phyloP scores from a whole-genome alignment of 2,888 invertebrate species.

The Ennomos fuscantarius region DNA sequence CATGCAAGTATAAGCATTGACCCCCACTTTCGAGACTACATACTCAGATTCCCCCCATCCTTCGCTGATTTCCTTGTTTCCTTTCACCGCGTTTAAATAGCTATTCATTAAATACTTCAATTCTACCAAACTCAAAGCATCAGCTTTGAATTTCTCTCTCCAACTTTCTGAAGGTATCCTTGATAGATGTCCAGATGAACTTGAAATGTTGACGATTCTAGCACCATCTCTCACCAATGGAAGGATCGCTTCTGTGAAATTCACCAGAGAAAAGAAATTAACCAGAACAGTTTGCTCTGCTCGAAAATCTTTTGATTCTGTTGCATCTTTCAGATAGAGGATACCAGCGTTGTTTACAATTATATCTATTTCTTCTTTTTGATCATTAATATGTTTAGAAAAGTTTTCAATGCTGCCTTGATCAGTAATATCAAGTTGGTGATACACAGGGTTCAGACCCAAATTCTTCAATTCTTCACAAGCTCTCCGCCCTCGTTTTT shows the following conservation, averaged over 20 bases:
- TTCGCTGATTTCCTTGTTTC: constrained; percentile 53
- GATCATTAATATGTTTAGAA: constrained; percentile 78
- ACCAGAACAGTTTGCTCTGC: constrained; percentile 66
- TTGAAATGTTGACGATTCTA: constrained; percentile 90
- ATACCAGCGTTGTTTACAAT: constrained; percentile 91
- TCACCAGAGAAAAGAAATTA: constrained; percentile 67
- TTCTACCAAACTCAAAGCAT: constrained; percentile 79
- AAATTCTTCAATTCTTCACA: constrained; percentile 81
- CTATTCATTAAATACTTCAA: constrained; percentile 85
- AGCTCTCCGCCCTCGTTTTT: constrained; percentile 82
- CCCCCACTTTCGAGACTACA: constrained; percentile 89
- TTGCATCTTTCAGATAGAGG: constrained; percentile 66
- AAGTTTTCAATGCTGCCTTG: constrained; percentile 84
- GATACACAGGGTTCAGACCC: constrained; percentile 81
- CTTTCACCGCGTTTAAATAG: constrained; percentile 85
- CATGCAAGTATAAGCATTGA: constrained; percentile 88
- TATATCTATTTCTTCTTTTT: constrained; percentile 87
- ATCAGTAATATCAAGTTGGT: constrained; percentile 89
- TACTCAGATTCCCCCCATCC: constrained; percentile 88
- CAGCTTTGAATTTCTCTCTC: constrained; percentile 71
- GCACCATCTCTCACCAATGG: constrained; percentile 88
- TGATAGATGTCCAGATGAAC: constrained; percentile 87
- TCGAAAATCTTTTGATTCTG: constrained; percentile 62
- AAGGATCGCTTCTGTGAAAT: constrained; percentile 86
- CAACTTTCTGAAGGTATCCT: constrained; percentile 85